phyloP scores from a whole-genome alignment of 2,113 vertebrate genomes.

The Acanthochromis polyacanthus region DNA sequence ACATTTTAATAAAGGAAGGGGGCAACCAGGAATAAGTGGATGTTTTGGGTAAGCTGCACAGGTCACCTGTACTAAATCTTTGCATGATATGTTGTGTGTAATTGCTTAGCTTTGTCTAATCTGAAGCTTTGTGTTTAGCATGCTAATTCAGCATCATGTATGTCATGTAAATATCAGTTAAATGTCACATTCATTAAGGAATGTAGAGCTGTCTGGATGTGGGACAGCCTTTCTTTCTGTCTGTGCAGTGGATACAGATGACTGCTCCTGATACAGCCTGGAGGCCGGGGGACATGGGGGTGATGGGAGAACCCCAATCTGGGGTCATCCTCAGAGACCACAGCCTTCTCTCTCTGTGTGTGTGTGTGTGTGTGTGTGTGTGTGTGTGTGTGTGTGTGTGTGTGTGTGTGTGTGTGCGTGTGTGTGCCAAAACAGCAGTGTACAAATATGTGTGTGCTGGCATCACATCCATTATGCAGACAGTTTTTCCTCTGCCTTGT shows the following conservation, averaged over 20 bases:
- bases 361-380: constrained; percentile 27
- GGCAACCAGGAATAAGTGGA: constrained; percentile 61
- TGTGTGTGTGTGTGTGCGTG: constrained; percentile 8
- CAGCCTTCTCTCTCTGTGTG: constrained; percentile 3
- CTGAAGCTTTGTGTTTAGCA: constrained; percentile 70
- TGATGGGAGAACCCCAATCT: constrained; percentile 12
- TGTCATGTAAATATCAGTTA: constrained; percentile 85
- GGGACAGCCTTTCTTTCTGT: constrained; percentile 43
- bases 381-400: neutral
- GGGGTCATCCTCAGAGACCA: constrained; percentile 55
- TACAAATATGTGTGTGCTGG: constrained; percentile 19
- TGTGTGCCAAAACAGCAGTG: constrained; percentile 7
- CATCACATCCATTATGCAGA: constrained; percentile 44
- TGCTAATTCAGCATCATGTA: constrained; percentile 74
- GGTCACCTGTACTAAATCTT: constrained; percentile 77
- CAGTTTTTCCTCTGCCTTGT: constrained; percentile 27
- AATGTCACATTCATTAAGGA: constrained; percentile 87
- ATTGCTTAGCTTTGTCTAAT: constrained; percentile 84
- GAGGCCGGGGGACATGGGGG: constrained; percentile 12
- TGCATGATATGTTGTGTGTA: constrained; percentile 75
- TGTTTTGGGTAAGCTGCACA: constrained; percentile 65
- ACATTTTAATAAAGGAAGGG: constrained; percentile 78
- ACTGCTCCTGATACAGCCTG: constrained; percentile 49
- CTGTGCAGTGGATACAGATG: constrained; percentile 50
- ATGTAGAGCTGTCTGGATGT: constrained; percentile 64